A percentile compares a stretch with the other conserved stretches of the same genome.
Evolutionary conservation across 2,888 invertebrate genomes (phyloP).

Genomic region (Sericinus montela): DNA sequence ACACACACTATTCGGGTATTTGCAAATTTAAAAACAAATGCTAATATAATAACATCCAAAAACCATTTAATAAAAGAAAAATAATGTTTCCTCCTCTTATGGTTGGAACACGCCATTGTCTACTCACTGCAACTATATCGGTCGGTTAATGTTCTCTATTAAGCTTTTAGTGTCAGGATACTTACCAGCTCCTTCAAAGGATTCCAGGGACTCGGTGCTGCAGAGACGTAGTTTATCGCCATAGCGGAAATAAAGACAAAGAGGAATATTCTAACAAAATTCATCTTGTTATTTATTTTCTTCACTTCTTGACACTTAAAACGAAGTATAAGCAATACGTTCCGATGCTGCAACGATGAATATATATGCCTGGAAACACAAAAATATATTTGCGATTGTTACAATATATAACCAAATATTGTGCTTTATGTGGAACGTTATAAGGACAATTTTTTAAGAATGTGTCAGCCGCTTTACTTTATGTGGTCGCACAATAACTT

Average conservation of each 20-base stretch:
- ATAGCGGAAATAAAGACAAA: conserved; percentile 1
- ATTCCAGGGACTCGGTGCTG: conserved; percentile 12
- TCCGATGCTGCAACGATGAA: background rate
- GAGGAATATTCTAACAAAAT: conserved; percentile 1
- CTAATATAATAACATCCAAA: too few species aligned
- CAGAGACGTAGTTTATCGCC: conserved; percentile 3
- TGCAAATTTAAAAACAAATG: too few species aligned
- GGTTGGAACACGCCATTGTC: too few species aligned
- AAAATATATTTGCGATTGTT: background rate
- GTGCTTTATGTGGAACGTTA: background rate
- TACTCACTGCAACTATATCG: too few species aligned
- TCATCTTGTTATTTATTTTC: background rate
- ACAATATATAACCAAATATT: background rate
- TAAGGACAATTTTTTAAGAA: background rate
- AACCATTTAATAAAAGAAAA: too few species aligned
- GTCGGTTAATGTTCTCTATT: too few species aligned
- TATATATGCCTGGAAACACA: background rate
- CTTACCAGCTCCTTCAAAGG: conserved; percentile 13
- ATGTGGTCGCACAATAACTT: too few species aligned
- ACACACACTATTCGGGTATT: too few species aligned
- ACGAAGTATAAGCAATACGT: background rate
- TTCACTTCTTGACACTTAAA: background rate
- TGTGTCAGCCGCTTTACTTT: too few species aligned
- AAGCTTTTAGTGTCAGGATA: background rate
- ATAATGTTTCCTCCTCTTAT: too few species aligned